Conservation (phyloP, 2,888 invertebrate genomes). For the Drosophila macrospina region DNA sequence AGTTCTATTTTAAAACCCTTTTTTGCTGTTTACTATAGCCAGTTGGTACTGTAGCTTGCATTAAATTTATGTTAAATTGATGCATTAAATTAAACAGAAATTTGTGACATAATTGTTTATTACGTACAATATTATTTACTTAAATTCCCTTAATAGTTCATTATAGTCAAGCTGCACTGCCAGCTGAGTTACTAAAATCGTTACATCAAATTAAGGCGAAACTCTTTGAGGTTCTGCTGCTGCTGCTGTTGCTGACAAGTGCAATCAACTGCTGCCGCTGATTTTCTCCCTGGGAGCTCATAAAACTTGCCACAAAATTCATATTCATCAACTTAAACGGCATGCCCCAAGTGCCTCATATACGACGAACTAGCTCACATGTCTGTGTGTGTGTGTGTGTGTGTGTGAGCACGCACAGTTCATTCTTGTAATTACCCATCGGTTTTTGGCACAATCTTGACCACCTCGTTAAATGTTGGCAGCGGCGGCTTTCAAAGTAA, state of each 20-base stretch:
- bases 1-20: too few species aligned
- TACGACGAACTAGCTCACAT: background rate
- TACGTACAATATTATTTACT: too few species aligned
- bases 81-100: background rate
- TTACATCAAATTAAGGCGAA: conserved; percentile 49
- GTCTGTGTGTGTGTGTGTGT: conserved; percentile 6
- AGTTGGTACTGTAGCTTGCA: background rate
- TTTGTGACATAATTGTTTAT: background rate
- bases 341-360: conserved; percentile 54
- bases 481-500: conserved; percentile 63
- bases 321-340: conserved; percentile 73
- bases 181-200: conserved; percentile 43
- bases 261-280: conserved; percentile 49
- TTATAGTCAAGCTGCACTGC: conserved; percentile 1
- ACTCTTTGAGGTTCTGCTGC: conserved; percentile 29
- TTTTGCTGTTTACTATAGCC: too few species aligned
- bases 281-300: conserved; percentile 31
- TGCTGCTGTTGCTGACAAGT: conserved; percentile 38
- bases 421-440: conserved; percentile 70
- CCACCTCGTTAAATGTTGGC: conserved; percentile 72
- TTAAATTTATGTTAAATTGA: background rate
- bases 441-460: conserved; percentile 78
- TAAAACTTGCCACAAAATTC: conserved; percentile 65
- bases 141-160: background rate
- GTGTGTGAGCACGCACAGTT: conserved; percentile 45